Evolutionary conservation across 2,113 vertebrate genomes (phyloP), one percentile per base, ranked within the genome.

Genomic region (Protobothrops flavoviridis): DNA sequence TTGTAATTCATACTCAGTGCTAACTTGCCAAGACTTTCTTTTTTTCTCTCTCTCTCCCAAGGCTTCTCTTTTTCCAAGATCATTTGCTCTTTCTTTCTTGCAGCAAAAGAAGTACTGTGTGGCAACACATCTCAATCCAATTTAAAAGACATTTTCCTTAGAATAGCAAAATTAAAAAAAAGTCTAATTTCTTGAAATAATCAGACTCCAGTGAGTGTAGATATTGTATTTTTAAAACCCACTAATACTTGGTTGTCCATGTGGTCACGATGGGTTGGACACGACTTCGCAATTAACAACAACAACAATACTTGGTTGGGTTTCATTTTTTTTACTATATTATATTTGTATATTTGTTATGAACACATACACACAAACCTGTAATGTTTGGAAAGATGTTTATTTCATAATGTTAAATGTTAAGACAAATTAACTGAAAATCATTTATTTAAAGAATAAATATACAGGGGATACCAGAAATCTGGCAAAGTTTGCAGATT

Each of bases 1-100:
- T 93, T 95, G 85, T 95, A 93, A 95, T 95, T 95, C 93, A 88
- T 92, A n/a, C 89, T 94, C 93, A 57, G 93, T 55, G 91, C 87
- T 43, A 90, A 43, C 95, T 94, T 94, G 93, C 93, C 94, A 93
- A 95, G 94, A 95, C 59, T 57, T 50, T 90, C 93, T 74, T 6
- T 88, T 92, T 50, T 50, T 50, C 45, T 45, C 45, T 50, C 8
- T 50, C 1, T 50, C 48, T 13, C 48, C n/a, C 17, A 33, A 92
- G n/a, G 53, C 52, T 26, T 59, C 93, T 95, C 95, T 92, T 52
- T 89, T 94, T 8, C 69, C 17, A 0, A 92, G 53, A 48, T 91
- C 3, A 89, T 96, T 93, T 64, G 94, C 94, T 91, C n/a, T 93
- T 94, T 94, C 11, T 39, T 89, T 59, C 50, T 88, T 55, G 26